These are phyloP conservation scores for Pungitius pungitius DNA, from an alignment of 2,113 vertebrate species.

Conservation along the genomic window DNA sequence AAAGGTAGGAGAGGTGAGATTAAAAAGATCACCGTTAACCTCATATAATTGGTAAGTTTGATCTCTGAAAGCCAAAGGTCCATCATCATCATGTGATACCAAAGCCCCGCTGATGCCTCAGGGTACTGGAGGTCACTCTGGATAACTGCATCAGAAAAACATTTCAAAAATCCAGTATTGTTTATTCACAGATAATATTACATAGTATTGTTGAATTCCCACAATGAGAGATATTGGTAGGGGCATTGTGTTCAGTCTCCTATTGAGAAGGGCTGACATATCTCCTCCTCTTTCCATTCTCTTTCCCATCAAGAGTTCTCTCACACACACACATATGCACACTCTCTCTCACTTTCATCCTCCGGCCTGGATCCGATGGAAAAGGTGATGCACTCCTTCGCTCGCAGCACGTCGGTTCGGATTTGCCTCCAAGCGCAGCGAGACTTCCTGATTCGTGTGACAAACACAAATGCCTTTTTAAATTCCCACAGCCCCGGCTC, in stretches of 20 bases:
- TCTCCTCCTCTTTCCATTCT: conserved; percentile 3
- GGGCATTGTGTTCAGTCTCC: conserved; percentile 1
- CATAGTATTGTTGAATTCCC: conserved; percentile 17
- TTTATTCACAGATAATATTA: conserved; percentile 20
- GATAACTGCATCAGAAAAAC: background rate
- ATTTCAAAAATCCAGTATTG: conserved; percentile 5
- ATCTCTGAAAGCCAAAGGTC: background rate
- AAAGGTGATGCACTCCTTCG: conserved; percentile 55
- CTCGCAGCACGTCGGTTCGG: conserved; percentile 65
- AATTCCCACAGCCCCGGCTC: conserved; percentile 76
- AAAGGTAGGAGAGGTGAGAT: background rate
- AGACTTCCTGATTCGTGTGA: conserved; percentile 79
- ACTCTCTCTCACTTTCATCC: conserved; percentile 24
- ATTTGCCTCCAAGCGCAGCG: conserved; percentile 61
- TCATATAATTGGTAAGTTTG: background rate
- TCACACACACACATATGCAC: background rate
- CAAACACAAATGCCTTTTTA: conserved; percentile 81
- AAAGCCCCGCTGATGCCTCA: background rate
- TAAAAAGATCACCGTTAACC: background rate
- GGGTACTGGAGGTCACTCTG: background rate
- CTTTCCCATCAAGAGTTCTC: background rate
- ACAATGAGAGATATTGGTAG: background rate
- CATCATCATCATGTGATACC: background rate
- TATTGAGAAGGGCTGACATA: conserved; percentile 13
- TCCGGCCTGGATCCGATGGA: conserved; percentile 40